Base-by-base conservation (phyloP, 2,113 vertebrate genomes). In the Pampusana beccarii region DNA sequence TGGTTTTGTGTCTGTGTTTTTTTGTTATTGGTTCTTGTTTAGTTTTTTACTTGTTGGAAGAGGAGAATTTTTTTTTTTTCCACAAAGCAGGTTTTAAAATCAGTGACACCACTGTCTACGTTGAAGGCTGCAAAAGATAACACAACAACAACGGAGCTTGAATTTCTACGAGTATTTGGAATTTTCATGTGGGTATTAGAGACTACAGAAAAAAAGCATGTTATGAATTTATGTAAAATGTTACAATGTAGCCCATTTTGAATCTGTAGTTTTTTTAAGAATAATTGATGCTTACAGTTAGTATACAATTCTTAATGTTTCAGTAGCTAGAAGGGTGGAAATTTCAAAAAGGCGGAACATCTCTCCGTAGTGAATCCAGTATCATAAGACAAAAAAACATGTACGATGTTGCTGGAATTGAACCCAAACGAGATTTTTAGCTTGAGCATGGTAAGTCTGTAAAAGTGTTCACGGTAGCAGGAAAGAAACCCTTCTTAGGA, bases 51-150 rank as follows among this genome's bases (percentile, higher is more conserved):
- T 40, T 64, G 4, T 13, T 86, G 14, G 5, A 71, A 67, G 5
- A 38, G 8, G 9, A 36, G 2, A 10, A 48, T 24, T 16, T 4
- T 56, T 34, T 33, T 18, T 53, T 10, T 4, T 29, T 36, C 18
- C 5, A n/a, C 40, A 78, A 25, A 34, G 1, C 2, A 56, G 3
- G 23, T 33, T 65, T 83, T 72, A 31, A 57, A 69, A 31, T 51
- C 7, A 34, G 11, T 36, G 34, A 11, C 19, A 29, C 5, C 2
- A 1, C 8, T 44, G 12, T 31, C 16, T 29, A 31, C 1, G 17
- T 38, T 13, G 73, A 80, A 33, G 5, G 0, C 12, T 81, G 13
- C 6, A 70, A 70, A 78, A 38, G 5, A 24, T 33, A 64, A 64
- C 25, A 9, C 8, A 38, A 6, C 56, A 86, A 73, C 34, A 78